Conservation (phyloP, 2,888 invertebrate genomes). For the Drosophila algonquin region DNA sequence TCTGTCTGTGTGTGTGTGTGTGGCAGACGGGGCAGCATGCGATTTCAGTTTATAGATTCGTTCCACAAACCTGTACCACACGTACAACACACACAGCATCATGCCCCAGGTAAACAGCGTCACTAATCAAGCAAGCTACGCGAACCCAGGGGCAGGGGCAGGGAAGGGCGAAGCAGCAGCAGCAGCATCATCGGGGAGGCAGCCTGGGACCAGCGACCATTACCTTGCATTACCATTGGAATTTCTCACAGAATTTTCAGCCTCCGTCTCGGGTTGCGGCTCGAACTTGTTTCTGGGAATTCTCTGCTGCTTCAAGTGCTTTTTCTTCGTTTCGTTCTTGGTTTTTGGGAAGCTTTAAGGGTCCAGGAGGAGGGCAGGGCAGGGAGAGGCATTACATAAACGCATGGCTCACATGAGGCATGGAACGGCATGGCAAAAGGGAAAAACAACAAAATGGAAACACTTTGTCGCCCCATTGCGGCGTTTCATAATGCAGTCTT, state of each 20-base stretch:
- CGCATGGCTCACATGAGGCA: slow-evolving; percentile 4
- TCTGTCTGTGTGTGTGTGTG: slow-evolving; percentile 19
- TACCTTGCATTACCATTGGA: slow-evolving; percentile 75
- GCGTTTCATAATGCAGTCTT: slow-evolving; percentile 61
- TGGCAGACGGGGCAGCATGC: slow-evolving; percentile 51
- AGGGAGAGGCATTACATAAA: slow-evolving; percentile 7
- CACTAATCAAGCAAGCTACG: slow-evolving; percentile 68
- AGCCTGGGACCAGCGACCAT: slow-evolving; percentile 39
- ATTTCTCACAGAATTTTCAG: slow-evolving; percentile 54
- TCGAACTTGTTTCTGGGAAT: slow-evolving; percentile 76
- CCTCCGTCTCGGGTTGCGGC: slow-evolving; percentile 29
- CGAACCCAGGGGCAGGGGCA: slow-evolving; percentile 23
- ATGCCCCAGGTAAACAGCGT: slow-evolving; percentile 73
- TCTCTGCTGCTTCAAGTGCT: slow-evolving; percentile 62
- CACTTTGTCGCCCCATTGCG: slow-evolving; percentile 64
- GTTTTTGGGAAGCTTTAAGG: slow-evolving; percentile 43
- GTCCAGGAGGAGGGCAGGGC: neutral
- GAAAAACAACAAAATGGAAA: slow-evolving; percentile 37
- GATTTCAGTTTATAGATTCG: slow-evolving; percentile 77
- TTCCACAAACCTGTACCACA: slow-evolving; percentile 71
- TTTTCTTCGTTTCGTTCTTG: slow-evolving; percentile 25
- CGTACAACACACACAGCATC: slow-evolving; percentile 28
- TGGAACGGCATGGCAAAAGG: slow-evolving; percentile 3
- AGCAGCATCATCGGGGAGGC: slow-evolving; percentile 23
- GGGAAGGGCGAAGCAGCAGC: slow-evolving; percentile 6